Evolutionary conservation across 1,140 invertebrate species (phyloP).

Genomic region (Archivesica marissinica): DNA sequence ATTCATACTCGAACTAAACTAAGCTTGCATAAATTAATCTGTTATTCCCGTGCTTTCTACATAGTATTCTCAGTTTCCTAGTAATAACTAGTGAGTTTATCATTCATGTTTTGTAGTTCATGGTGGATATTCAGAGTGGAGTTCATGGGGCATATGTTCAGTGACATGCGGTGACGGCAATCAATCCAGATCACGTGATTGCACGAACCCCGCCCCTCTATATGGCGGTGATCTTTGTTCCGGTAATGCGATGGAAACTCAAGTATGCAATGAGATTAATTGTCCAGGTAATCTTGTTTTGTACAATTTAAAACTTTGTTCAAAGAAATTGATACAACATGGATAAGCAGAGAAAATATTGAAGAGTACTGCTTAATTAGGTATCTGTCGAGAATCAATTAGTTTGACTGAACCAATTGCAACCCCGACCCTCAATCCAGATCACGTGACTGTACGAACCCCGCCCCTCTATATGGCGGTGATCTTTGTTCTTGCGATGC

Average conservation of each 20-base stretch:
- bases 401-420: no score
- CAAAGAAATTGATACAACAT: no score
- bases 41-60: no score
- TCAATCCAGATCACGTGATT: not conserved
- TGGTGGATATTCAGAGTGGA: slow-evolving; percentile 21
- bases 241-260: not conserved
- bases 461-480: not conserved
- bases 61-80: no score
- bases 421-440: slow-evolving; percentile 1
- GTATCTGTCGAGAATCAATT: no score
- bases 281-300: slow-evolving; percentile 42
- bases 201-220: not conserved
- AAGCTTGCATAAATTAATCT: no score
- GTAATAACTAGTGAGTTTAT: no score
- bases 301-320: no score
- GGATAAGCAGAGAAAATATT: no score
- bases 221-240: not conserved
- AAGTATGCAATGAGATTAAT: not conserved
- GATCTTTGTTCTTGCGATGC: not conserved
- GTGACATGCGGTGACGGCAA: not conserved
- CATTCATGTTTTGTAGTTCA: no score
- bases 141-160: not conserved
- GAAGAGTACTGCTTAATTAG: no score
- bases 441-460: not conserved
- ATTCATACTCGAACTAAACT: no score